Base-by-base conservation (phyloP, 2,888 invertebrate genomes). In the Hecatera dysodea region DNA sequence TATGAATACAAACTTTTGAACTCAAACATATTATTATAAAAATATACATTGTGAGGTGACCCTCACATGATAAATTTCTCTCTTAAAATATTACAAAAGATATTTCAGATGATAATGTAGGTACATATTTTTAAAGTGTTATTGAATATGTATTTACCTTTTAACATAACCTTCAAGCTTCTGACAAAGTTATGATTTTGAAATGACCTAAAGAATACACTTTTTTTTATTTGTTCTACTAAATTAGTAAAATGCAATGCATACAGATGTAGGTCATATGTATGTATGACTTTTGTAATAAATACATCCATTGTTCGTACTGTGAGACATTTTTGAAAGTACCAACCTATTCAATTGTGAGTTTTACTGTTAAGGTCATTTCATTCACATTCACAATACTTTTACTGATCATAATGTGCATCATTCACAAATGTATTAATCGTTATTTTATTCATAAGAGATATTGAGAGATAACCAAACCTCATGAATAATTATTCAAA, bases 281-380 rank as follows among this genome's bases (percentile, higher is more conserved):
- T 1, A 3, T n/a, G 48, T 19, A 59, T 24, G 9, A 46, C 15
- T 27, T 42, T 44, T 53, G 33, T 17, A 42, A 12, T n/a, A 36
- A 66, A 78, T 44, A 39, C 17, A 15, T 22, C 12, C 59, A 78
- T 79, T 79, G 79, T 77, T 60, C 17, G n/a, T 7, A 53, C 29
- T 67, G 80, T 59, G 64, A 65, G 29, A 65, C 2, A 22, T 27
- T 57, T 77, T 64, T 56, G 19, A 67, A 61, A 62, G 61, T 29
- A 56, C n/a, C 56, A 56, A 19, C 17, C 24, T 29, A 44, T 52
- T 48, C 53, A 22, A 33, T 52, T 74, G 63, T 60, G 12, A 52
- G 3, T 56, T 64, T 69, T 55, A 48, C 42, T 60, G 29, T 24
- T 44, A 56, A 75, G 70, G 78, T 67, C 63, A 64, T 27, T 44